These are phyloP conservation scores for Dendropsophus ebraccatus DNA, from an alignment of 2,113 vertebrate genomes.

Conservation along the genomic window DNA sequence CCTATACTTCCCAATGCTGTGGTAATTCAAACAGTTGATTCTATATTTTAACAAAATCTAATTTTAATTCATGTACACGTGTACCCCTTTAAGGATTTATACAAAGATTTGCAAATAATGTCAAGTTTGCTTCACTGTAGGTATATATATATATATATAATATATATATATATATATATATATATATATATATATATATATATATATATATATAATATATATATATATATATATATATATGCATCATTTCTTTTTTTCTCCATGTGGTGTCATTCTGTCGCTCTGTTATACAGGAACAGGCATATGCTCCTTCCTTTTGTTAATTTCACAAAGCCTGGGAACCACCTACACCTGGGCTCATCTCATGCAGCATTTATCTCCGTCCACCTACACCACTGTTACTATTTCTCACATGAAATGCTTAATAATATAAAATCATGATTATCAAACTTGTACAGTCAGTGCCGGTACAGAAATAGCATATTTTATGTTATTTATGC, in stretches of 20 bases:
- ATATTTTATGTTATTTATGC: background rate
- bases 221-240: too few species aligned
- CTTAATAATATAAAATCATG: background rate
- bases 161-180: too few species aligned
- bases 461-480: background rate
- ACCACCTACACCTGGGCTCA: constrained; percentile 30
- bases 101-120: too few species aligned
- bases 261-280: background rate
- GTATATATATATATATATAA: too few species aligned
- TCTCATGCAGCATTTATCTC: constrained; percentile 9
- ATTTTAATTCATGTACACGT: too few species aligned
- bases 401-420: background rate
- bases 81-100: too few species aligned
- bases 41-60: too few species aligned
- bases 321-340: background rate
- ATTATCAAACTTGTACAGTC: constrained; percentile 6
- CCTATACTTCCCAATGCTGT: too few species aligned
- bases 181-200: too few species aligned
- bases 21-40: too few species aligned
- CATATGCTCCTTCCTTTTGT: constrained; percentile 7
- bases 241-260: background rate
- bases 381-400: constrained; percentile 26
- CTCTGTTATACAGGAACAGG: background rate
- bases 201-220: too few species aligned
- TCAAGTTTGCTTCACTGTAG: too few species aligned